Percentiles rank a stretch among this genome's conserved stretches.
Conservation (phyloP, 1,140 invertebrate genomes). For the Tetramorium alpestre region DNA sequence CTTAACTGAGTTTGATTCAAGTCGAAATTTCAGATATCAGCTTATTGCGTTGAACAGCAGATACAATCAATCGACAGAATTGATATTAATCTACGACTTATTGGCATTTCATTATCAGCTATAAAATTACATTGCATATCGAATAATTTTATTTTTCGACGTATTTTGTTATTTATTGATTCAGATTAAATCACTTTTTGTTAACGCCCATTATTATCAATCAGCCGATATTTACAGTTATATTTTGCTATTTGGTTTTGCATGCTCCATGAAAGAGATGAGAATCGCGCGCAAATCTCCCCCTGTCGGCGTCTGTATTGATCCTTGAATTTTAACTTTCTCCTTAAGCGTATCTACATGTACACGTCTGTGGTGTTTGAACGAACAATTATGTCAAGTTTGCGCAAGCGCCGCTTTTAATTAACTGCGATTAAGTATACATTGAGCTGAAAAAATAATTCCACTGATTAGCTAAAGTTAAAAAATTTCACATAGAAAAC, state of each 20-base stretch:
- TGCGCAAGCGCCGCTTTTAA: conserved; percentile 5
- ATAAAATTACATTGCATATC: conserved; percentile 3
- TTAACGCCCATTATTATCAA: neutral
- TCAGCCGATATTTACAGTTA: neutral
- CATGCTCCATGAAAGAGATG: neutral
- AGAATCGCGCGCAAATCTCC: neutral
- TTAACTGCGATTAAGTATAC: conserved; percentile 7
- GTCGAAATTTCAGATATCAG: conserved; percentile 23
- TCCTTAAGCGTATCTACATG: neutral
- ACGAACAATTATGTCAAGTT: conserved; percentile 20
- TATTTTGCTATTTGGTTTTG: neutral
- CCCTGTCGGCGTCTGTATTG: conserved; percentile 10
- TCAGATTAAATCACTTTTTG: neutral
- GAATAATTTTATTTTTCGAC: neutral
- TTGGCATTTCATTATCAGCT: neutral
- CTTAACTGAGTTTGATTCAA: conserved; percentile 6
- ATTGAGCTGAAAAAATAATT: neutral
- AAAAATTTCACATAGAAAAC: neutral
- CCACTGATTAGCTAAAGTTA: neutral
- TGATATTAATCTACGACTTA: conserved; percentile 12
- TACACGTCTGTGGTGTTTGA: neutral
- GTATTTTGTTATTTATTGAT: neutral
- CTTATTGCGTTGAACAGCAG: neutral
- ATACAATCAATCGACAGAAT: neutral
- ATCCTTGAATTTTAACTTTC: conserved; percentile 58